phyloP scores from a whole-genome alignment of 2,888 invertebrate species.

The Monopis laevigella region DNA sequence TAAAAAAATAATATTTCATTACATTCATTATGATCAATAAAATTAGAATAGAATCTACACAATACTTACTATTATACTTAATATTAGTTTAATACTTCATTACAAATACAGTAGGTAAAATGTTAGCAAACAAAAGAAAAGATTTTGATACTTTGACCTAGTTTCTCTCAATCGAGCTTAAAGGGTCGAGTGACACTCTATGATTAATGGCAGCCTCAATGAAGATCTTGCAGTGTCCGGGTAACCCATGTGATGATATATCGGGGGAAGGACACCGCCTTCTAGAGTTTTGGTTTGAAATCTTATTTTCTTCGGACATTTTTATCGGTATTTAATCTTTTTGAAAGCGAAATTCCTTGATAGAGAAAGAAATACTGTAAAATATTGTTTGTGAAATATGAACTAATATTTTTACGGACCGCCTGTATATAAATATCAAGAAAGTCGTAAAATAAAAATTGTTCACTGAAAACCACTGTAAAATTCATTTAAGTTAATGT shows the following conservation, averaged over 20 bases:
- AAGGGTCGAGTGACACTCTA: slow-evolving; percentile 24
- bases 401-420: too few species aligned
- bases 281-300: slow-evolving; percentile 8
- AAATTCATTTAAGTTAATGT: too few species aligned
- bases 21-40: too few species aligned
- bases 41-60: background rate
- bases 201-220: slow-evolving; percentile 40
- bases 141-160: slow-evolving; percentile 1
- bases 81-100: too few species aligned
- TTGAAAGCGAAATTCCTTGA: too few species aligned
- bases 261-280: slow-evolving; percentile 4
- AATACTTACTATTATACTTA: background rate
- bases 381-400: too few species aligned
- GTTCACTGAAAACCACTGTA: too few species aligned
- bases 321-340: too few species aligned
- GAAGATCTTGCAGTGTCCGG: slow-evolving; percentile 3
- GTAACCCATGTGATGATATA: slow-evolving; percentile 7
- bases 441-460: too few species aligned
- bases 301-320: slow-evolving; percentile 2
- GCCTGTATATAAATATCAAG: too few species aligned
- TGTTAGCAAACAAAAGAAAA: background rate
- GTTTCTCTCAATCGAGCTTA: slow-evolving; percentile 6
- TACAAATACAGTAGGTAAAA: background rate
- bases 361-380: too few species aligned
- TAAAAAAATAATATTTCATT: too few species aligned